Evolutionary conservation across 2,888 invertebrate species (phyloP).

Genomic region (Selenia dentaria): DNA sequence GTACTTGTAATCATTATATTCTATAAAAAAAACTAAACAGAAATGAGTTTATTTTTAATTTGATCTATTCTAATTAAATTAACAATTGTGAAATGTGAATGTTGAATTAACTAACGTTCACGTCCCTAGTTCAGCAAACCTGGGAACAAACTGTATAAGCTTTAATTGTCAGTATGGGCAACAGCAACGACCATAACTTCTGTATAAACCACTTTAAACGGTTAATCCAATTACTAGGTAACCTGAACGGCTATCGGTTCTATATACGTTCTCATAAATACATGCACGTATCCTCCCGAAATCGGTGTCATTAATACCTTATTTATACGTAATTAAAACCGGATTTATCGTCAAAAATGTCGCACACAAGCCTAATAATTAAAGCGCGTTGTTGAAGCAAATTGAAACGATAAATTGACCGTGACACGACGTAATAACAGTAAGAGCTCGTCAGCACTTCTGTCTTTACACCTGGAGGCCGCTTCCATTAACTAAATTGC

Average conservation of each 20-base stretch:
- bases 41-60: too few species aligned
- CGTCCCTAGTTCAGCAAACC: too few species aligned
- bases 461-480: too few species aligned
- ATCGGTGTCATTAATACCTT: constrained; percentile 29
- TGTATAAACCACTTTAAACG: background rate
- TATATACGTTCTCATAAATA: constrained; percentile 5
- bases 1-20: too few species aligned
- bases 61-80: too few species aligned
- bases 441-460: constrained; percentile 2
- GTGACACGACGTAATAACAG: constrained; percentile 23
- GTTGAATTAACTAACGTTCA: too few species aligned
- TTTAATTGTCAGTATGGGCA: too few species aligned
- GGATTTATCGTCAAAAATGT: constrained; percentile 30
- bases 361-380: constrained; percentile 29
- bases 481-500: too few species aligned
- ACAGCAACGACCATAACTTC: too few species aligned
- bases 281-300: constrained; percentile 12
- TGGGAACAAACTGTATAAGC: too few species aligned
- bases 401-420: constrained; percentile 51
- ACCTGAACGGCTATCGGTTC: background rate
- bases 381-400: constrained; percentile 35
- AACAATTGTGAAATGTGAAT: too few species aligned
- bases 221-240: background rate
- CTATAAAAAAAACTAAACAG: too few species aligned
- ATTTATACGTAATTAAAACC: constrained; percentile 34